A percentile compares a stretch with the other conserved stretches of the same genome.
phyloP scores from a whole-genome alignment of 2,797 vertebrate genomes.

The Myotis daubentonii region DNA sequence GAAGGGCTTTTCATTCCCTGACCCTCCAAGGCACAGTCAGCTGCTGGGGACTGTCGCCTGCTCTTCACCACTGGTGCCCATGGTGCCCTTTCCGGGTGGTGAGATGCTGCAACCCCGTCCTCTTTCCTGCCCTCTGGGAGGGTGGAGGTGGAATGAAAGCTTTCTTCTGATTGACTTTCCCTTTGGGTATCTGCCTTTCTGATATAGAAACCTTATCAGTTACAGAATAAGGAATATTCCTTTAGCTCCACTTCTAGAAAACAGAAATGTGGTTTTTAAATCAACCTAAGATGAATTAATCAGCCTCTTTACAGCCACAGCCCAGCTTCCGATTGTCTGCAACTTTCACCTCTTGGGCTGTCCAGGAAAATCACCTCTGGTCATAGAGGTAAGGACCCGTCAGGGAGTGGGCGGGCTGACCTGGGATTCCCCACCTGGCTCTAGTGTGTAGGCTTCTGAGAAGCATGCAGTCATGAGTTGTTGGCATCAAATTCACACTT shows the following conservation, averaged over 20 bases:
- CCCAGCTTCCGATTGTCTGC: neutral
- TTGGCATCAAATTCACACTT: constrained; percentile 17
- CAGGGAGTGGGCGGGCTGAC: neutral
- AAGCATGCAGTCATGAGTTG: neutral
- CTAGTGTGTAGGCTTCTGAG: neutral
- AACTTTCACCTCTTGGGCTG: neutral
- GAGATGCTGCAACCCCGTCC: neutral
- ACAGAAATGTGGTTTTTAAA: neutral
- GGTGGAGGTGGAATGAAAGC: neutral
- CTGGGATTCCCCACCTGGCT: neutral
- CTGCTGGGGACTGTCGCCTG: too few relatives aligned
- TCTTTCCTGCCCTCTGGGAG: neutral
- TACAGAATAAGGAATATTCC: neutral
- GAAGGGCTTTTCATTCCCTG: neutral
- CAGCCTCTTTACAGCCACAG: neutral
- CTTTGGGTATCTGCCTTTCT: neutral
- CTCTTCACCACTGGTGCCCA: neutral
- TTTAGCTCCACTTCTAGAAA: neutral
- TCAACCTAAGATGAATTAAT: neutral
- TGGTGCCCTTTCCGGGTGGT: accelerated
- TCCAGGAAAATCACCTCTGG: neutral
- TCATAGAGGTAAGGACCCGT: neutral
- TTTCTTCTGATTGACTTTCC: neutral
- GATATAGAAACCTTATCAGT: neutral
- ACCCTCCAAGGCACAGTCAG: neutral